Evolutionary conservation across 2,113 vertebrate species (phyloP).

Genomic region (Numenius arquata): DNA sequence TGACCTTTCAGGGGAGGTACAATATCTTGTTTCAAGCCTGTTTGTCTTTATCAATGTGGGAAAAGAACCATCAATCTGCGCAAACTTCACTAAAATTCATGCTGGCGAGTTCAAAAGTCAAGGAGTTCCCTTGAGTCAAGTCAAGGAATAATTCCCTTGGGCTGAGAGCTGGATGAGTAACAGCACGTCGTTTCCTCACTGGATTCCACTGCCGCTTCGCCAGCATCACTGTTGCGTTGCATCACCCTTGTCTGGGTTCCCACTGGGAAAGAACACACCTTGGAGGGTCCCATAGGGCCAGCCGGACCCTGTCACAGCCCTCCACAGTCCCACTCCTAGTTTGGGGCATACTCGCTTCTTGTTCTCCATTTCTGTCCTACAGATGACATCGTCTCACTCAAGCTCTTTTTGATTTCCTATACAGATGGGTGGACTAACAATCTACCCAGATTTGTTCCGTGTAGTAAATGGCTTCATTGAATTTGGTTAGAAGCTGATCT

Average conservation of each 20-base stretch:
- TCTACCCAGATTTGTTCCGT: not conserved
- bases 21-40: not conserved
- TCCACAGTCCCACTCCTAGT: not conserved
- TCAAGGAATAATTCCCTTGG: not conserved
- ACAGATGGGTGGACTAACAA: not conserved
- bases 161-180: not conserved
- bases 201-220: not conserved
- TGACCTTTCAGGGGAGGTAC: not conserved
- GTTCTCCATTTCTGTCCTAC: not conserved
- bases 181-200: not conserved
- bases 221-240: not conserved
- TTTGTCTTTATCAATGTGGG: not conserved
- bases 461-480: not conserved
- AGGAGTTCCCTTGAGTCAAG: not conserved
- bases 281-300: not conserved
- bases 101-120: not conserved
- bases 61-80: not conserved
- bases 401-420: not conserved
- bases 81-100: not conserved
- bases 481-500: not conserved
- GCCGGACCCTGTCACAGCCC: fast-evolving
- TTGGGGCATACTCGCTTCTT: not conserved
- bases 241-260: not conserved
- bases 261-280: too few species aligned
- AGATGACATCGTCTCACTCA: too few species aligned